phyloP scores from a whole-genome alignment of 2,888 invertebrate species.

The Yponomeuta evonymella region DNA sequence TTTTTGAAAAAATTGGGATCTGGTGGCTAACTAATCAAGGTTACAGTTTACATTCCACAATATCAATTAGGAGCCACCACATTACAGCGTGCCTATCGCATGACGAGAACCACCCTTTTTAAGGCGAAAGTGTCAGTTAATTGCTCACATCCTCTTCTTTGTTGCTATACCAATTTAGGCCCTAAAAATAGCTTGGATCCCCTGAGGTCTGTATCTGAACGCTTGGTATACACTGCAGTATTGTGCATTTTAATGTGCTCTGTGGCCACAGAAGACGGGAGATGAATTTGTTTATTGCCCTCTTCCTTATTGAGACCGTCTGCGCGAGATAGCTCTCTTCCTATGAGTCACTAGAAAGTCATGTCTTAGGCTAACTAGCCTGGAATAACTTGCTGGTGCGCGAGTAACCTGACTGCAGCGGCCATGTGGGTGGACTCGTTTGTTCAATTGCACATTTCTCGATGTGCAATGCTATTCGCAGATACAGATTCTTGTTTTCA shows the following conservation, averaged over 20 bases:
- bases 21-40: neutral
- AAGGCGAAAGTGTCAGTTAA: conserved; percentile 64
- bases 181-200: conserved; percentile 67
- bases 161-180: conserved; percentile 69
- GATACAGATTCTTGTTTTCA: conserved; percentile 10
- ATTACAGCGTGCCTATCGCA: conserved; percentile 1
- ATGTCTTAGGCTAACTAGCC: conserved; percentile 67
- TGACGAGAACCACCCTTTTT: conserved; percentile 38
- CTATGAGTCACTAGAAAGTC: conserved; percentile 75
- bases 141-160: conserved; percentile 71
- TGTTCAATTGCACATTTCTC: conserved; percentile 24
- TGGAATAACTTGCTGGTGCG: conserved; percentile 50
- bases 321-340: conserved; percentile 73
- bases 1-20: neutral
- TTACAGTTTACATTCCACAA: conserved; percentile 9
- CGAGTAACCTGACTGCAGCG: conserved; percentile 33
- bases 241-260: conserved; percentile 71
- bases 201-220: conserved; percentile 43
- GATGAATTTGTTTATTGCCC: conserved; percentile 76
- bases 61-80: conserved; percentile 1
- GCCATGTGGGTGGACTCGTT: conserved; percentile 46
- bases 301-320: conserved; percentile 76
- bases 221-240: conserved; percentile 68
- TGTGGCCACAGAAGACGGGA: conserved; percentile 70
- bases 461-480: conserved; percentile 7